Evolutionary conservation across 2,113 vertebrate species (phyloP), one percentile per base, ranked within the genome.

Genomic region (Thunnus thynnus): DNA sequence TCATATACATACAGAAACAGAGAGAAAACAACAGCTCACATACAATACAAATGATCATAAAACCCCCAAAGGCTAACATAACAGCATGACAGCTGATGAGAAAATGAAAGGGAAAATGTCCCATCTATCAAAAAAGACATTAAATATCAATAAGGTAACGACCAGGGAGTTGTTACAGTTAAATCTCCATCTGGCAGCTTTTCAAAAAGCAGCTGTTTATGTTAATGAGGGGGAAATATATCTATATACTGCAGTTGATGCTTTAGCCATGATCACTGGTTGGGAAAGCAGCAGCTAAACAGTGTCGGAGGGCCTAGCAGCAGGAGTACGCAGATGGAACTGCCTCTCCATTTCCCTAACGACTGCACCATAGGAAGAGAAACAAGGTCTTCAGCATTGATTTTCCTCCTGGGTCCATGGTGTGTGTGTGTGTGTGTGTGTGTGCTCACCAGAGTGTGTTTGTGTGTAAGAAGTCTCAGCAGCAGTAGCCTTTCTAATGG

Each of bases 271-370:
- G 56, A 55, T 8, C 63, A 79, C 57, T 11, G 17, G 27, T 22
- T 56, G 56, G 32, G 69, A 78, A 86, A 56, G 46, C 78, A 47
- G 75, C 63, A 68, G 64, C 54, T 41, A 63, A 76, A 79, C 71
- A 51, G 50, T 13, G 46, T 50, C n/a, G 46, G 25, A 76, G 56
- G 51, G 71, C 76, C 73, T 73, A 91, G 85, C 89, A 76, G 82
- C 85, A 82, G 86, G 73, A 64, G 52, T 63, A 76, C 65, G 8
- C 86, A 80, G 89, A 91, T 89, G 92, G 88, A 90, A 82, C 73
- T 80, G 88, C 89, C 83, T 90, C 80, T 84, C 84, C 90, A 88
- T 94, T 93, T 94, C 91, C 93, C 91, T 93, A 93, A 94, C 81
- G 84, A 93, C 89, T 52, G 77, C 85, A 50, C 91, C 83, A 80